Evolutionary conservation across 2,797 vertebrate species (phyloP).

Genomic region (Linurgus olivaceus): DNA sequence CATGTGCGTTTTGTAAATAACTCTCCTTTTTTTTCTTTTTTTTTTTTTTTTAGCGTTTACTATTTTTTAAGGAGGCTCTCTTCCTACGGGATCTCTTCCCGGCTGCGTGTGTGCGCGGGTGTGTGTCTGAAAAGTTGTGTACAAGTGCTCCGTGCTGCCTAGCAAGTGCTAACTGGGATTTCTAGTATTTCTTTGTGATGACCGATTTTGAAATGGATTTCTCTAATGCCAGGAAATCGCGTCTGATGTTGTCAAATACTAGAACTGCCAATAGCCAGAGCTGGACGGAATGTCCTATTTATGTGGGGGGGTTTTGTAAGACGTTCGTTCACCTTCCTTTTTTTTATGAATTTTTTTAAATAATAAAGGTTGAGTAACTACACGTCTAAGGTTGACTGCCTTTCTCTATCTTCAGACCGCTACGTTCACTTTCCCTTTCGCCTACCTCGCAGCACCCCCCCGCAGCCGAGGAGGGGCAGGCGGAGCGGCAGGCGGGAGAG

Average conservation of each 20-base stretch:
- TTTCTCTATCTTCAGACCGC: background rate
- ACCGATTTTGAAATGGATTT: constrained; percentile 94
- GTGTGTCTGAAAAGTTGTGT: constrained; percentile 62
- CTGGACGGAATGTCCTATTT: constrained; percentile 67
- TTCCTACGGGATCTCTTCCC: constrained; percentile 49
- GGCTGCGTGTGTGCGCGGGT: constrained; percentile 51
- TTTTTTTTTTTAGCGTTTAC: constrained; percentile 1
- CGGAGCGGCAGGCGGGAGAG: background rate
- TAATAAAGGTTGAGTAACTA: constrained; percentile 64
- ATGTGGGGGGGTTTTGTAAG: constrained; percentile 64
- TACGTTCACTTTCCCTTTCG: background rate
- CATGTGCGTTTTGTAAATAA: constrained; percentile 64
- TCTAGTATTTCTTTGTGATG: constrained; percentile 91
- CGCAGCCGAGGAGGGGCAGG: background rate
- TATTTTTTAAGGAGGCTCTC: constrained; percentile 45
- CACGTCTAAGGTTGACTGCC: background rate
- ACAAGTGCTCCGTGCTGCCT: constrained; percentile 55
- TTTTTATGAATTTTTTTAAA: constrained; percentile 65
- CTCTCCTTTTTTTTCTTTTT: background rate
- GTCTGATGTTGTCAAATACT: constrained; percentile 85
- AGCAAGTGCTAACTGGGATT: constrained; percentile 74
- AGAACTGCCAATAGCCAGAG: constrained; percentile 48
- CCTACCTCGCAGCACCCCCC: background rate
- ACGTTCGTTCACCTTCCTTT: constrained; percentile 52
- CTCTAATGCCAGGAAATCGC: constrained; percentile 85